Conservation (phyloP, 2,797 vertebrate genomes). For the Merluccius polli region DNA sequence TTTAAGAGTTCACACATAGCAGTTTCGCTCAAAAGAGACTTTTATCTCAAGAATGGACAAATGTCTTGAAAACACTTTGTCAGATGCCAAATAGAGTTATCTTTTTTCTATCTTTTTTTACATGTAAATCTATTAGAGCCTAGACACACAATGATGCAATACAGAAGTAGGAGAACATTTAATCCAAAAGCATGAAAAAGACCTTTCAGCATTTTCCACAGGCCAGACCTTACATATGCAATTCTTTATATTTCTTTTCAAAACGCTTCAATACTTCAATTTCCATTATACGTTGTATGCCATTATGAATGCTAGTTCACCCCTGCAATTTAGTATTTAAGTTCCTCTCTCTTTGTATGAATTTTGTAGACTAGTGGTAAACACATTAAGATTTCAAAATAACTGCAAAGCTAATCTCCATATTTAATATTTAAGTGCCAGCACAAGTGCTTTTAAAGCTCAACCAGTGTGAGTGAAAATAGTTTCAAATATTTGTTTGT, state of each 20-base stretch:
- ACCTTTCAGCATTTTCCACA: neutral
- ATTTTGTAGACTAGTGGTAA: neutral
- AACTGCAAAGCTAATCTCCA: neutral
- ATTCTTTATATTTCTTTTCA: neutral
- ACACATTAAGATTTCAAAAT: neutral
- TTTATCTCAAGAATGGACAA: slow-evolving; percentile 34
- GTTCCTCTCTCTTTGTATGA: neutral
- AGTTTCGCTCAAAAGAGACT: slow-evolving; percentile 25
- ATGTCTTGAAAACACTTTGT: slow-evolving; percentile 40
- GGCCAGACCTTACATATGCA: neutral
- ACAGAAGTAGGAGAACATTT: neutral
- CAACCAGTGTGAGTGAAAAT: neutral
- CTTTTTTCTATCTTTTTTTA: neutral
- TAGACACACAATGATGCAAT: neutral
- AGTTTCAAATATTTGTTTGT: neutral
- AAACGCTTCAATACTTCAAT: slow-evolving; percentile 1
- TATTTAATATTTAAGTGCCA: neutral
- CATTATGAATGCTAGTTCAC: neutral
- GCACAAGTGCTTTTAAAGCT: neutral
- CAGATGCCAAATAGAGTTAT: slow-evolving; percentile 40
- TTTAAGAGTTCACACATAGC: slow-evolving; percentile 42
- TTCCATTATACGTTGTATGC: neutral
- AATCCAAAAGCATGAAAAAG: slow-evolving; percentile 23
- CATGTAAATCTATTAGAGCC: neutral
- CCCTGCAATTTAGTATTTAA: neutral